A percentile compares a stretch with the other conserved stretches of the same genome.
These are phyloP conservation scores for Zeus faber DNA, from an alignment of 2,113 vertebrate species.

Conservation along the genomic window DNA sequence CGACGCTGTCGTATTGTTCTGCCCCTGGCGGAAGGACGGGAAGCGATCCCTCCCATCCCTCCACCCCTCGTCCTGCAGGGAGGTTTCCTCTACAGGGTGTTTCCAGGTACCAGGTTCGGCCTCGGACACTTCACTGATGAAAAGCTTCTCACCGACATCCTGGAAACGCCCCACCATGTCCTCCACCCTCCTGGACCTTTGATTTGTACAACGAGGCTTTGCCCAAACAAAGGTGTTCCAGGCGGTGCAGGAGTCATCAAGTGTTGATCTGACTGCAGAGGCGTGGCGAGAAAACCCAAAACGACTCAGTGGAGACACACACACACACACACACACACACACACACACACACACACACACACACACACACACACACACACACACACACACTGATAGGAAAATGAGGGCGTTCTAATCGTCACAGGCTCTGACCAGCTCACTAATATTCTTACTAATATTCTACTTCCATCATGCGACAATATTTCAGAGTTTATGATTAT, in stretches of 20 bases:
- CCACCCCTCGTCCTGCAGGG: slow-evolving; percentile 36
- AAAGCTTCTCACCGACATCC: slow-evolving; percentile 3
- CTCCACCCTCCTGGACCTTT: no score
- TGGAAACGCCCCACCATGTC: no score
- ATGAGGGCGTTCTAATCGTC: neutral
- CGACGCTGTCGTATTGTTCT: slow-evolving; percentile 53
- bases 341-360: neutral
- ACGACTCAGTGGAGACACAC: no score
- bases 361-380: slow-evolving; percentile 6
- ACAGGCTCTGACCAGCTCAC: neutral
- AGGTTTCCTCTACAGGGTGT: slow-evolving; percentile 37
- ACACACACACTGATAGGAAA: slow-evolving; percentile 13
- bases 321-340: no score
- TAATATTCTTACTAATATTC: no score
- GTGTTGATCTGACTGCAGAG: no score
- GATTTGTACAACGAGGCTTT: no score
- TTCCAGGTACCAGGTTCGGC: slow-evolving; percentile 41
- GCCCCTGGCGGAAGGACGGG: slow-evolving; percentile 49
- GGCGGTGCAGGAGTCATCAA: no score
- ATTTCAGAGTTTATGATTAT: no score
- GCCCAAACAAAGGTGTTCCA: no score
- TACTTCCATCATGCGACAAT: no score
- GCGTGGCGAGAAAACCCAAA: no score
- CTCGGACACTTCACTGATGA: slow-evolving; percentile 5
- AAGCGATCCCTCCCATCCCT: slow-evolving; percentile 62